These are phyloP conservation scores for Sitta carolinensis DNA, from an alignment of 2,797 vertebrate genomes.

Conservation along the genomic window DNA sequence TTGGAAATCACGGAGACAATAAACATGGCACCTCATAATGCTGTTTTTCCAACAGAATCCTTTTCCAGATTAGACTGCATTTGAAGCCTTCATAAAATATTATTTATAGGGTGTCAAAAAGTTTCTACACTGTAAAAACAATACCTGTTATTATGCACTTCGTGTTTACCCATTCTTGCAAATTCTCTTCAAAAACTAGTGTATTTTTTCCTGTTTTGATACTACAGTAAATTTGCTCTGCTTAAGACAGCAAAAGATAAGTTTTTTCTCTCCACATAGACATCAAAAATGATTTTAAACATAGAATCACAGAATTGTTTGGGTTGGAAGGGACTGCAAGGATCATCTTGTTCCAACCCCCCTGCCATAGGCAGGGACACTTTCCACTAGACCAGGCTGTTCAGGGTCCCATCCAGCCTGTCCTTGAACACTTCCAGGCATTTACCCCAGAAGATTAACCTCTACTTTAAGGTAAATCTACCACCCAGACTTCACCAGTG, in stretches of 20 bases:
- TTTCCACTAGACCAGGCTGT: not conserved
- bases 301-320: not conserved
- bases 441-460: not conserved
- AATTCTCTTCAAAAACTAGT: not conserved
- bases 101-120: conserved; percentile 5
- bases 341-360: not conserved
- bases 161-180: not conserved
- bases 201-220: not conserved
- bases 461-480: not conserved
- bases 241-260: not conserved
- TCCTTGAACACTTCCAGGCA: not conserved
- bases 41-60: not conserved
- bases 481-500: not conserved
- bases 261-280: not conserved
- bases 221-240: not conserved
- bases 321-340: not conserved
- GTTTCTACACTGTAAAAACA: conserved; percentile 1
- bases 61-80: not conserved
- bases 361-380: not conserved
- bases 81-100: conserved; percentile 1
- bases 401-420: not conserved
- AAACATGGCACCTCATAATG: conserved; percentile 38
- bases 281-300: not conserved
- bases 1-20: conserved; percentile 5
- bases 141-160: not conserved